Evolutionary conservation across 2,888 invertebrate species (phyloP), one percentile per base, ranked within the genome.

Genomic region (Hypolimnas misippus): DNA sequence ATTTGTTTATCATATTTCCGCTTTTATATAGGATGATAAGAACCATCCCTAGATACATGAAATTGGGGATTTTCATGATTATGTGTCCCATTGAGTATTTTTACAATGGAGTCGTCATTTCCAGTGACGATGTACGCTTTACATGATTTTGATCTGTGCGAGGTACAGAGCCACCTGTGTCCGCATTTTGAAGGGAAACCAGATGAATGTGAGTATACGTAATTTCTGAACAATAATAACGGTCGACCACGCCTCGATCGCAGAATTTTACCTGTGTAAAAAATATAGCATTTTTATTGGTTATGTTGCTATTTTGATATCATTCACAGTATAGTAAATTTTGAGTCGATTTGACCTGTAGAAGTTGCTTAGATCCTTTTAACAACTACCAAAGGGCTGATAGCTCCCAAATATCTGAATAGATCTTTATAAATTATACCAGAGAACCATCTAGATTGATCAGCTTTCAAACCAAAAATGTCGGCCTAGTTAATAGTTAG

Each of bases 151-250:
- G 68, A 65, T 19, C 66, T 65, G 17, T 61, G 61, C 3, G 69
- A 72, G 0, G 73, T 70, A 49, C 74, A 74, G 8, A 53, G 61
- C 73, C 72, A 74, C 21, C 65, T 60, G 12, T 62, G 59, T 12
- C 64, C 62, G 4, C 31, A 40, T 44, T 60, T 69, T 0, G 63
- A 55, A 10, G 50, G 29, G 51, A 59, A 68, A 33, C 58, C 60
- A 0, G 51, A 62, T 4, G 57, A 65, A 46, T 49, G 62, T 1
- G 62, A 62, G 25, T 70, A 73, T 1, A 70, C 68, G 50, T 59
- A 73, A 21, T 59, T 51, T 12, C 61, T 33, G 42, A 57, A 71
- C 16, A 66, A 40, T 5, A 72, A 38, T 60, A 72, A 50, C 19
- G 71, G 70, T 7, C 66, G 66, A 16, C 72, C 70, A 6, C 68